Evolutionary conservation across 2,113 vertebrate genomes (phyloP).

Genomic region (Callorhinus ursinus): DNA sequence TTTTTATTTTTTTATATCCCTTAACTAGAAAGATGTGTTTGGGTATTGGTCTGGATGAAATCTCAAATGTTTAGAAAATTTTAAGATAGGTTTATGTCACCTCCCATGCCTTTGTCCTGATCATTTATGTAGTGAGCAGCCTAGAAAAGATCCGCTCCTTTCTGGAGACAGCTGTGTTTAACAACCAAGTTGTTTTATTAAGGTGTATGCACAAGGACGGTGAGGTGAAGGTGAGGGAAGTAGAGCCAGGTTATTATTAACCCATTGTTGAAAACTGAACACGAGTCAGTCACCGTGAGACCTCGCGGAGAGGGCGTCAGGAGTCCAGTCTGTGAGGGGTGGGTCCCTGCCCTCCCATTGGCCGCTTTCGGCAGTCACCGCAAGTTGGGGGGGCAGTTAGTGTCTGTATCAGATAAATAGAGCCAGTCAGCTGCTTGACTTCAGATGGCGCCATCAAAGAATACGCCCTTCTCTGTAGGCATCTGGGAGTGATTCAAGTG

Average conservation of each 20-base stretch:
- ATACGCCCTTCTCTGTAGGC: neutral
- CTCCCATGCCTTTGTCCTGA: neutral
- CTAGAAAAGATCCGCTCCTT: neutral
- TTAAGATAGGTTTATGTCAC: neutral
- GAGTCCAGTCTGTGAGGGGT: neutral
- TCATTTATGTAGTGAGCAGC: neutral
- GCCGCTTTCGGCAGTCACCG: neutral
- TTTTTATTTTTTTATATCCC: neutral
- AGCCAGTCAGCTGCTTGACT: neutral
- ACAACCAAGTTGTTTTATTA: neutral
- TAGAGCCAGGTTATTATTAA: neutral
- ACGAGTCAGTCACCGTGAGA: neutral
- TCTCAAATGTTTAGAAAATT: slow-evolving; percentile 22
- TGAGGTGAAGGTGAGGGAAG: neutral
- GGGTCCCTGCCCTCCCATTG: neutral
- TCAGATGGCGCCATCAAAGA: neutral
- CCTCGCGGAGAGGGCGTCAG: neutral
- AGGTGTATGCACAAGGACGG: neutral
- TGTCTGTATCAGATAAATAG: neutral
- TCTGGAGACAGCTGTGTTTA: slow-evolving; percentile 6
- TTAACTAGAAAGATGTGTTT: slow-evolving; percentile 29
- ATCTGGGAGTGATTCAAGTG: neutral
- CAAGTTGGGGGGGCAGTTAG: neutral
- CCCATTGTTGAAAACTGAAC: neutral
- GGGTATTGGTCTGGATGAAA: slow-evolving; percentile 10